Conservation (phyloP, 35 echinoderm and acorn worm genomes). For the Hemicentrotus pulcherrimus region DNA sequence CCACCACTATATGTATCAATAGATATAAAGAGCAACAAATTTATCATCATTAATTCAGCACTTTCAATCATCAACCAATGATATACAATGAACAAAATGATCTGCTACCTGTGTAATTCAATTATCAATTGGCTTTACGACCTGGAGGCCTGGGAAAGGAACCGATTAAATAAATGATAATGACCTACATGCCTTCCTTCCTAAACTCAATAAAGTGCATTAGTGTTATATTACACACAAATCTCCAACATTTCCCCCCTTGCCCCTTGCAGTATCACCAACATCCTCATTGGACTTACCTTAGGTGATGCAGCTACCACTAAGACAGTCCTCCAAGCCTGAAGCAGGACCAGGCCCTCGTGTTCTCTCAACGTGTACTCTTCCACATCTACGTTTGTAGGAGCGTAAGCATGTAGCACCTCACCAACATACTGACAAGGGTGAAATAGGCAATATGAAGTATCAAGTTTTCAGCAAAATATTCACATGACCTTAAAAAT, state of each 20-base stretch:
- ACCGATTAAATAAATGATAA: too few species aligned
- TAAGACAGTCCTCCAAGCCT: constrained; percentile 80
- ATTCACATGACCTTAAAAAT: too few species aligned
- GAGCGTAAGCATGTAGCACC: constrained; percentile 54
- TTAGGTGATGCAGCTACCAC: constrained; percentile 64
- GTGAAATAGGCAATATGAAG: neutral
- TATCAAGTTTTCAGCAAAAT: neutral
- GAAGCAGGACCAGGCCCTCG: constrained; percentile 72
- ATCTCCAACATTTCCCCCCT: neutral
- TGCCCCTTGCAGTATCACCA: neutral
- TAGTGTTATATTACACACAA: neutral
- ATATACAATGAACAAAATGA: too few species aligned
- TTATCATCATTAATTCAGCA: too few species aligned
- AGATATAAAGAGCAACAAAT: too few species aligned
- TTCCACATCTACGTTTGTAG: constrained; percentile 52
- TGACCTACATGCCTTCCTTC: too few species aligned
- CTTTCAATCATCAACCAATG: too few species aligned
- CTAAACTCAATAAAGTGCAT: too few species aligned
- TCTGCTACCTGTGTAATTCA: too few species aligned
- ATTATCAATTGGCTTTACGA: too few species aligned
- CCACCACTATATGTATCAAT: too few species aligned
- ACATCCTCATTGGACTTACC: constrained; percentile 29
- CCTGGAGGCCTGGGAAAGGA: too few species aligned
- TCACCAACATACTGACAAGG: constrained; percentile 55
- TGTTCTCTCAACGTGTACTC: constrained; percentile 77